Evolutionary conservation across 1,140 invertebrate species (phyloP).

Genomic region (Carposina sasakii): DNA sequence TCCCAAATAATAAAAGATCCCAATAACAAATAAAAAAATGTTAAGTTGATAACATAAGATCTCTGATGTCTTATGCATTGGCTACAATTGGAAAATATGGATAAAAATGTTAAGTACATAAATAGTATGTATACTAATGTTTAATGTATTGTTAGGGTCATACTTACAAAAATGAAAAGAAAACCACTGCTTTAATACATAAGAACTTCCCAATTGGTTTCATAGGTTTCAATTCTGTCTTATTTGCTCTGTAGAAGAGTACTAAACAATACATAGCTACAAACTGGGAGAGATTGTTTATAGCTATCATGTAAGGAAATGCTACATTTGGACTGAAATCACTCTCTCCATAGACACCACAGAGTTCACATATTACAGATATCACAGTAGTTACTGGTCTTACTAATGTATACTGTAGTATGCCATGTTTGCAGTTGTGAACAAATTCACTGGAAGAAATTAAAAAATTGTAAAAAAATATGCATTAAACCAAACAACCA

Average conservation of each 20-base stretch:
- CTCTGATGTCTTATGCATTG: background rate
- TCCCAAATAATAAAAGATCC: conserved; percentile 1
- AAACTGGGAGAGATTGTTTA: conserved; percentile 97
- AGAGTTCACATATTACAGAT: conserved; percentile 90
- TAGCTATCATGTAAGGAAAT: conserved; percentile 91
- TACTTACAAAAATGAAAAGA: conserved; percentile 98
- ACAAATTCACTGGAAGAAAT: conserved; percentile 83
- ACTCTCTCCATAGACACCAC: conserved; percentile 91
- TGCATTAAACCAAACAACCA: too few relatives aligned
- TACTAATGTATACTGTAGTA: conserved; percentile 94
- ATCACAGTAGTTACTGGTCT: conserved; percentile 90
- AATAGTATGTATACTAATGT: background rate
- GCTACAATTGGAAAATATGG: too few relatives aligned
- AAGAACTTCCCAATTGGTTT: conserved; percentile 95
- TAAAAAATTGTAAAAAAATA: too few relatives aligned
- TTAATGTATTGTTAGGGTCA: background rate
- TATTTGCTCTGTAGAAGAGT: conserved; percentile 93
- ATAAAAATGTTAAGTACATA: too few relatives aligned
- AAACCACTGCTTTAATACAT: conserved; percentile 98
- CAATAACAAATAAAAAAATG: too few relatives aligned
- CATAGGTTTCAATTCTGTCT: conserved; percentile 90
- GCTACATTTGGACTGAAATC: conserved; percentile 88
- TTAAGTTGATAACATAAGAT: background rate
- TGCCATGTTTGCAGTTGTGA: conserved; percentile 96
- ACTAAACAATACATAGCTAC: conserved; percentile 97